Conservation (phyloP, 2,888 invertebrate species). For the Nephrotoma appendiculata region DNA sequence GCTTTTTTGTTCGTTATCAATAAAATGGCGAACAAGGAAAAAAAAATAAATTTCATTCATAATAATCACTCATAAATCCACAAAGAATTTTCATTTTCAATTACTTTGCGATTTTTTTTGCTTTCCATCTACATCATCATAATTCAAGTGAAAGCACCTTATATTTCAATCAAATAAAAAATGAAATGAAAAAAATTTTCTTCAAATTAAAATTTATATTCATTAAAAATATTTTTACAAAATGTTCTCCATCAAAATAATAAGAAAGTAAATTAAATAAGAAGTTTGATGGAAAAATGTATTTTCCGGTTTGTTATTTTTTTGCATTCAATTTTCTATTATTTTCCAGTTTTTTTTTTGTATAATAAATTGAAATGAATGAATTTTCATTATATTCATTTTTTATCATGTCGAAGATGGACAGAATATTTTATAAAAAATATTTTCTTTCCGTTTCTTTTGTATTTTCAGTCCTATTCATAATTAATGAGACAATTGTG, state of each 20-base stretch:
- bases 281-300: not conserved
- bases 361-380: not conserved
- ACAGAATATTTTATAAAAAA: not conserved
- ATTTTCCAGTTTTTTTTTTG: not conserved
- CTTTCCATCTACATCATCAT: not conserved
- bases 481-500: not conserved
- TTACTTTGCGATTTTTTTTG: not conserved
- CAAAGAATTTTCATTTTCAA: not conserved
- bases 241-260: not conserved
- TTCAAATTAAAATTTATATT: not conserved
- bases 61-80: not conserved
- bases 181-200: not conserved
- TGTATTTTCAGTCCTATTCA: not conserved
- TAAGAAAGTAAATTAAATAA: not conserved
- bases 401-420: not conserved
- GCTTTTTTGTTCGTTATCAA: not conserved
- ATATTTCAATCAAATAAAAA: not conserved
- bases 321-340: not conserved
- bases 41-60: not conserved
- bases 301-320: not conserved
- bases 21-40: not conserved
- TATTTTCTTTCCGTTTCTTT: not conserved
- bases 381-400: not conserved
- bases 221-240: not conserved
- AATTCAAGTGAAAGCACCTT: not conserved